These are phyloP conservation scores for Portunus trituberculatus DNA, from an alignment of 1,140 invertebrate species.

Conservation along the genomic window DNA sequence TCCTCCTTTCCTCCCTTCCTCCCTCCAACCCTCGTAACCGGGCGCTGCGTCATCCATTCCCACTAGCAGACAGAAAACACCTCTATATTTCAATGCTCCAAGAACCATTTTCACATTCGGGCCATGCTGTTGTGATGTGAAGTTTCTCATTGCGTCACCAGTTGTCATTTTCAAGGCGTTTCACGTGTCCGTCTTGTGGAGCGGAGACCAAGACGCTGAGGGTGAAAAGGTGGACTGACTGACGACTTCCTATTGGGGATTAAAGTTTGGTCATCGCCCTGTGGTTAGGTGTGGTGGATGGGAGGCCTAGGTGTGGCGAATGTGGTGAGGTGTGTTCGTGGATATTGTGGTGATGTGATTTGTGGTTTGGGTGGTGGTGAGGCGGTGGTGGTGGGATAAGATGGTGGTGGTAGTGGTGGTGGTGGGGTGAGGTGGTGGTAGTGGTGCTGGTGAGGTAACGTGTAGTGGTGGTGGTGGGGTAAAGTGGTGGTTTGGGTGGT, in stretches of 20 bases:
- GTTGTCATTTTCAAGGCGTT: slow-evolving; percentile 8
- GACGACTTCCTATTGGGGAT: slow-evolving; percentile 10
- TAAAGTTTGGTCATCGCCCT: neutral
- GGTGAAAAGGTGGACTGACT: neutral
- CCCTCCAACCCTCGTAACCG: neutral
- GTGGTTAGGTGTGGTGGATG: neutral
- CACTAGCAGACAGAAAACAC: too few species aligned
- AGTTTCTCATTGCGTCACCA: too few species aligned
- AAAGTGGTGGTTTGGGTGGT: neutral
- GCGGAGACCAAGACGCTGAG: neutral
- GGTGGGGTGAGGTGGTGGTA: neutral
- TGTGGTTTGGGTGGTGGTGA: neutral
- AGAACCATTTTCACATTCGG: too few species aligned
- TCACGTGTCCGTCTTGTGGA: slow-evolving; percentile 38
- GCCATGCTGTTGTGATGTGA: too few species aligned
- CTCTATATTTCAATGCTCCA: too few species aligned
- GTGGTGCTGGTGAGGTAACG: neutral
- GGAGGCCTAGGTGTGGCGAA: neutral
- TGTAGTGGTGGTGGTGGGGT: neutral
- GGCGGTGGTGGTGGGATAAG: neutral
- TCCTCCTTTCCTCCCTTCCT: neutral
- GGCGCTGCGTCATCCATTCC: too few species aligned
- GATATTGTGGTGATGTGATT: neutral
- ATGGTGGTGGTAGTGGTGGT: neutral
- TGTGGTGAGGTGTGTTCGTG: neutral